These are phyloP conservation scores for Neodiprion fabricii DNA, from an alignment of 1,140 invertebrate genomes.

Conservation along the genomic window DNA sequence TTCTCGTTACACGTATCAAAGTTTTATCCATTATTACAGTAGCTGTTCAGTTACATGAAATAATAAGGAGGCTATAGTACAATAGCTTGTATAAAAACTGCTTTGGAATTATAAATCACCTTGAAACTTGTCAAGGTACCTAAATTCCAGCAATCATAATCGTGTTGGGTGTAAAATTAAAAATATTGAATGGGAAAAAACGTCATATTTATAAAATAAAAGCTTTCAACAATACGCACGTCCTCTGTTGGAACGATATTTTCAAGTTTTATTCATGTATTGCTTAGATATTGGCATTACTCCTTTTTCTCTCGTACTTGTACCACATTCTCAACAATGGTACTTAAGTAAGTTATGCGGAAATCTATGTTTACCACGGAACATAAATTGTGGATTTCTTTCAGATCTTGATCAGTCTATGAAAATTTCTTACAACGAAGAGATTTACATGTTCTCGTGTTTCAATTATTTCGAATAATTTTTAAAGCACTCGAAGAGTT, in stretches of 20 bases:
- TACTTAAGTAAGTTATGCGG: background rate
- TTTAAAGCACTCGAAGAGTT: background rate
- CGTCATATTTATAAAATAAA: background rate
- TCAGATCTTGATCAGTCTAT: slow-evolving; percentile 5
- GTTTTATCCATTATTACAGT: slow-evolving; percentile 8
- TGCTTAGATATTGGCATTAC: slow-evolving; percentile 17
- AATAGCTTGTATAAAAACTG: background rate
- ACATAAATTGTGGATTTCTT: background rate
- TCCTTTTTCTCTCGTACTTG: background rate
- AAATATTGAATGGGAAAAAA: slow-evolving; percentile 1
- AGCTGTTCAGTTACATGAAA: slow-evolving; percentile 6
- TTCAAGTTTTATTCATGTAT: slow-evolving; percentile 10
- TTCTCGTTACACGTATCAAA: slow-evolving; percentile 16
- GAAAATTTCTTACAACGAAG: background rate
- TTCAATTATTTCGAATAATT: background rate
- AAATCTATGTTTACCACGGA: background rate
- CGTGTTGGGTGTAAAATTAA: background rate
- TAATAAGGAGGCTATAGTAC: slow-evolving; percentile 1
- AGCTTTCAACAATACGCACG: background rate
- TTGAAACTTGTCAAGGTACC: slow-evolving; percentile 13
- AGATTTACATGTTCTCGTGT: background rate
- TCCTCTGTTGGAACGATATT: background rate
- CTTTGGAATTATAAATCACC: slow-evolving; percentile 1
- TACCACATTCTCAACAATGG: slow-evolving; percentile 1
- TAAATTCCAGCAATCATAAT: background rate